Evolutionary conservation across 37 sponge, comb jelly and placozoan genomes (phyloP), one percentile per base, ranked within the genome.

Genomic region (Beroe forskalii): DNA sequence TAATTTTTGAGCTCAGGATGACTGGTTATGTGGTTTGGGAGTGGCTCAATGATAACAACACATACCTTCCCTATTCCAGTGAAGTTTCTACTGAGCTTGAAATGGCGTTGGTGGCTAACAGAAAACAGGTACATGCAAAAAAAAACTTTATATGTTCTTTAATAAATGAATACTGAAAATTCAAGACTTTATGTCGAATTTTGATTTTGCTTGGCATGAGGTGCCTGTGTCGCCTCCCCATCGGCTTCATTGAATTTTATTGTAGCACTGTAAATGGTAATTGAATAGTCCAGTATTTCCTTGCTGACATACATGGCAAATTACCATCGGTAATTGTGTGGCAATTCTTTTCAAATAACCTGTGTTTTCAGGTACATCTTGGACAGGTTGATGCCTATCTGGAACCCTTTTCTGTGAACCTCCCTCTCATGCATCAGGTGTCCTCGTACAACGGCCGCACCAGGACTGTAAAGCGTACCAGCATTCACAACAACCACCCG

Each of bases 21-120:
- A 12, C 55, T 17, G 55, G 55, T 6, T 48, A 17, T 48, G 86
- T 80, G 25, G 86, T 80, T 3, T 80, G 86, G 86, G 86, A 80
- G 55, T 80, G 86, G 86, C 17, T 33, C 48, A 44, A 44, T 24
- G 86, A 80, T 8, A 22, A 23, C 40, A 80, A 80, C 86, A 44
- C 35, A 43, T 80, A 44, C 86, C 44, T 80, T 0, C 86, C 86
- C 28, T 80, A 80, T 23, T 80, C 86, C 0, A 43, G 27, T 9
- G 27, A 42, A 24, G 86, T 80, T 1, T 80, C 55, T 3, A 24
- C 23, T 1, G 30, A 44, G 4, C 48, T 80, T 3, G 86, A 80
- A 25, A 25, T 4, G 9, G 86, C 86, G n/a, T 24, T 22, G 4
- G 42, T 25, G 40, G 3, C 43, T 6, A 80, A 80, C 48, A 6